Percentiles rank a stretch among this genome's conserved stretches.
Evolutionary conservation across 2,797 vertebrate genomes (phyloP).

Genomic region (Microtus californicus): DNA sequence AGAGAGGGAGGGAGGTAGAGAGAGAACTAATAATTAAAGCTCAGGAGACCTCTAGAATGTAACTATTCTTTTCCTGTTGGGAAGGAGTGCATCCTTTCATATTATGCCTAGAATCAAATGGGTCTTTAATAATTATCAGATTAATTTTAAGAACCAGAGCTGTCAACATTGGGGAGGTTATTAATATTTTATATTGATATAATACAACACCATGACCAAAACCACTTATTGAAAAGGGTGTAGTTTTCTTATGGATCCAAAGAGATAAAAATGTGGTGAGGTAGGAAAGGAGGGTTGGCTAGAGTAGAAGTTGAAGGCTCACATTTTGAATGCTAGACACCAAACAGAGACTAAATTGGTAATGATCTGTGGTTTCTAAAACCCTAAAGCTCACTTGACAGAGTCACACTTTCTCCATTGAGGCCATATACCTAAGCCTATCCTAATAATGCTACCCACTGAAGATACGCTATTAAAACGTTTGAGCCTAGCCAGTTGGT

Average conservation of each 20-base stretch:
- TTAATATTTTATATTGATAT: not conserved
- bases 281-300: not conserved
- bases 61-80: not conserved
- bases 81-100: not conserved
- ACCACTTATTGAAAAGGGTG: not conserved
- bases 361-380: not conserved
- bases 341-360: not conserved
- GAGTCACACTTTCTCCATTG: not conserved
- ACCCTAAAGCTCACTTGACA: no score
- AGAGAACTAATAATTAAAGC: not conserved
- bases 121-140: not conserved
- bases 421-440: not conserved
- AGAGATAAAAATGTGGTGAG: not conserved
- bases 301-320: not conserved
- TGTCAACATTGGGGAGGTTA: not conserved
- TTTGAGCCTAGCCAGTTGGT: not conserved
- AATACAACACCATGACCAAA: not conserved
- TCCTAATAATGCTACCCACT: not conserved
- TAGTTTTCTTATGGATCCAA: not conserved
- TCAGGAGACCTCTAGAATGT: not conserved
- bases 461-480: not conserved
- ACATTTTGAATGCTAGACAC: not conserved
- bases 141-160: not conserved
- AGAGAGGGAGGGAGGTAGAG: not conserved
- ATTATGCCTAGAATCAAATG: not conserved